A percentile compares a stretch with the other conserved stretches of the same genome.
These are phyloP conservation scores for Anniella stebbinsi DNA, from an alignment of 2,797 vertebrate species.

Conservation along the genomic window DNA sequence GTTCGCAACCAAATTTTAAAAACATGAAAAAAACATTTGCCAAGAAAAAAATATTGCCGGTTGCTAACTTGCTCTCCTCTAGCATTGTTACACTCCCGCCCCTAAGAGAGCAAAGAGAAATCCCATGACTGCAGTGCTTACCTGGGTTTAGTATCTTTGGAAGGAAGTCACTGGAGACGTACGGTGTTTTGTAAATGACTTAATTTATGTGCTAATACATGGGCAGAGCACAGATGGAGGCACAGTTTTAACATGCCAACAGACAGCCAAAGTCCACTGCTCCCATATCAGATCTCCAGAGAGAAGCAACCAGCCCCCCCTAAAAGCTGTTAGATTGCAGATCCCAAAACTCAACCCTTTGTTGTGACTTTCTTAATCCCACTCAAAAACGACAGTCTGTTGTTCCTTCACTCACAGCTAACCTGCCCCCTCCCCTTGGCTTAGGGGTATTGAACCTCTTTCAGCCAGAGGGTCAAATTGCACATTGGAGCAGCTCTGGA, in stretches of 20 bases:
- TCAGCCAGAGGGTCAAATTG: no score
- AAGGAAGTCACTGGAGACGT: background rate
- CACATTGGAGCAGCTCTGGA: no score
- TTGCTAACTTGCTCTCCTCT: background rate
- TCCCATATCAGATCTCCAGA: background rate
- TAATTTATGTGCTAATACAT: background rate
- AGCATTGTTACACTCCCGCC: background rate
- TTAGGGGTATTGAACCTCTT: background rate
- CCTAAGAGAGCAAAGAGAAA: background rate
- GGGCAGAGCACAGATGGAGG: background rate
- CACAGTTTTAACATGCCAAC: background rate
- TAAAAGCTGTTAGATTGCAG: background rate
- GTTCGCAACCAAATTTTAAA: background rate
- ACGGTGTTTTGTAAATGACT: background rate
- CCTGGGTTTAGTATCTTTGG: background rate
- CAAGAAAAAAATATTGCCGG: background rate
- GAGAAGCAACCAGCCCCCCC: background rate
- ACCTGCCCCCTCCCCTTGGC: background rate
- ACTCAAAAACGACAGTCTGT: background rate
- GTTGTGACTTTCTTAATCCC: background rate
- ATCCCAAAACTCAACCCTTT: background rate
- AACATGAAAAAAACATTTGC: background rate
- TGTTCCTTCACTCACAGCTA: background rate
- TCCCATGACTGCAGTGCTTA: background rate
- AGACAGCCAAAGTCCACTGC: background rate